Conservation (phyloP, 1,140 invertebrate species). For the Philotrypesis tridentata region DNA sequence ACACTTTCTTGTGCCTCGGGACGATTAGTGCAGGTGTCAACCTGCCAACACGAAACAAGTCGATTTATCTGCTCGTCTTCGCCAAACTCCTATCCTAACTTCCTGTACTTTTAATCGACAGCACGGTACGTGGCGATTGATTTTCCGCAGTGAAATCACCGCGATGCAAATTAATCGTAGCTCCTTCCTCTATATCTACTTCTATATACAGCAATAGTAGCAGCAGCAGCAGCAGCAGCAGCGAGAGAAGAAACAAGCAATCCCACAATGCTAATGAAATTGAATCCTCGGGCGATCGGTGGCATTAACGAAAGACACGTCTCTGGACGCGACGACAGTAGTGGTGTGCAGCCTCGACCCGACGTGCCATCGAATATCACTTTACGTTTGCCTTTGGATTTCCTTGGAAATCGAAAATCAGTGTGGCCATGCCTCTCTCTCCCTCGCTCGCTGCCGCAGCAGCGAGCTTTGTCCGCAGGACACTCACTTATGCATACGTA, state of each 20-base stretch:
- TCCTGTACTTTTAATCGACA: background rate
- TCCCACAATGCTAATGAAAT: conserved; percentile 36
- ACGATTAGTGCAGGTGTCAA: conserved; percentile 65
- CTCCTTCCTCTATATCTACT: too few species aligned
- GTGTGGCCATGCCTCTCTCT: conserved; percentile 37
- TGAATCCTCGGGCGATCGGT: conserved; percentile 14
- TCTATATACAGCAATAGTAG: too few species aligned
- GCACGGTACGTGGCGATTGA: background rate
- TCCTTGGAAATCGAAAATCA: conserved; percentile 58
- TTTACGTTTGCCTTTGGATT: conserved; percentile 56
- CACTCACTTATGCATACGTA: conserved; percentile 72
- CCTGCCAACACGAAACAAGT: conserved; percentile 52
- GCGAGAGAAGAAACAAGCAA: background rate
- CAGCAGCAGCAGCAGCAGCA: too few species aligned
- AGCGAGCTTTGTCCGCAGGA: conserved; percentile 25
- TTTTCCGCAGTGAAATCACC: background rate
- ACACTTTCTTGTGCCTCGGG: conserved; percentile 58
- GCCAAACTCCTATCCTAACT: background rate
- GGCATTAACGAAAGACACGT: conserved; percentile 44
- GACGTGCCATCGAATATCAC: conserved; percentile 49
- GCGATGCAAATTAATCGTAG: background rate
- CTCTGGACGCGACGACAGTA: conserved; percentile 24
- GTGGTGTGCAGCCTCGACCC: conserved; percentile 1
- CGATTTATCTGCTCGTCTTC: background rate
- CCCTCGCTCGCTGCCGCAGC: background rate